Evolutionary conservation across 2,113 vertebrate species (phyloP), one percentile per base, ranked within the genome.

Genomic region (Polypterus bichir): DNA sequence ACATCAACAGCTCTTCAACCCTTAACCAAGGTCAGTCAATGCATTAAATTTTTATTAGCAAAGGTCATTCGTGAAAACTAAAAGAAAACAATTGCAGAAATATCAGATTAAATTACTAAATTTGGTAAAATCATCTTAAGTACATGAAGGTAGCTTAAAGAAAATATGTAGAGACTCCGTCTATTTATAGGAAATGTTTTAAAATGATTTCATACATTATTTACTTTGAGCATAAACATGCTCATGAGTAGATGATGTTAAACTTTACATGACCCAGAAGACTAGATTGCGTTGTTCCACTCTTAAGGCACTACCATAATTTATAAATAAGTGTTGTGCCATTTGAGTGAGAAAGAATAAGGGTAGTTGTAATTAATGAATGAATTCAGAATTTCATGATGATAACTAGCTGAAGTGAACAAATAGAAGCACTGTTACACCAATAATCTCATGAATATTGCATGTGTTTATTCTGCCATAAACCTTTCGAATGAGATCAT

Each of bases 1-100:
- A 99, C 91, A 97, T 99, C 91, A 98, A 98, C 92, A 99, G 96
- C 86, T 97, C 96, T 86, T 99, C 96, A 83, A 97, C 94, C 78
- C 94, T 99, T 89, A 99, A 99, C 86, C 96, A 98, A 98, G 96
- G 96, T 99, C 91, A 97, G 93, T 97, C 76, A 81, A 77, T 84
- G 73, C 73, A 77, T 68, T 71, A 70, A 49, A 65, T 48, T 66
- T 68, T 73, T 72, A 77, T 73, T 78, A 66, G 75, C 54, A 69
- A 72, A 78, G 68, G 67, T 73, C 65, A 70, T 54, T 64, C 62
- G 59, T n/a, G 8, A n/a, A 61, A 61, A 61, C n/a, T 64, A 63
- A 68, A 68, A 54, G 56, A 55, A 68, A 65, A 64, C 60, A 48
- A 4, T 11, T 71, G 44, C 11, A 64, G 61, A 62, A 76, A 66